phyloP scores from a whole-genome alignment of 2,797 vertebrate species.

The Galago senegalensis region DNA sequence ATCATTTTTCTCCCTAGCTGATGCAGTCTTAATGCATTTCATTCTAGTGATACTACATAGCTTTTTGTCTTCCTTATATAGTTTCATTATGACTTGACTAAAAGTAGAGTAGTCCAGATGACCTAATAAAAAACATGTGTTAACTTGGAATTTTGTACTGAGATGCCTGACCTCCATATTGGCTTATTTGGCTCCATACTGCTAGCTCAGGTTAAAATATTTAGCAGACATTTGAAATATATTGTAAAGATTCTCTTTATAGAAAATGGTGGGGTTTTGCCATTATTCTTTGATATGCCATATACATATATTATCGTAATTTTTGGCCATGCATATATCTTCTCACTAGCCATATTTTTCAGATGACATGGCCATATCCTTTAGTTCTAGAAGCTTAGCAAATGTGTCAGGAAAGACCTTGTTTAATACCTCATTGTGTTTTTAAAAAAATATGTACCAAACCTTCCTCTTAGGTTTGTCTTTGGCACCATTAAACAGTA shows the following conservation, averaged over 20 bases:
- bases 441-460: not conserved
- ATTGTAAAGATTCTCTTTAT: slow-evolving; percentile 39
- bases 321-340: slow-evolving; percentile 13
- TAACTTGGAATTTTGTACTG: slow-evolving; percentile 65
- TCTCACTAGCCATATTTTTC: slow-evolving; percentile 20
- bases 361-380: not conserved
- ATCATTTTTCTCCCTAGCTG: slow-evolving; percentile 29
- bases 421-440: not conserved
- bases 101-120: slow-evolving; percentile 39
- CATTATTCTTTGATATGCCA: not conserved
- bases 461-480: slow-evolving; percentile 56
- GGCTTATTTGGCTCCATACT: not conserved
- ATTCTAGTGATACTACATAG: slow-evolving; percentile 37
- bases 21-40: slow-evolving; percentile 18
- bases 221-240: slow-evolving; percentile 38
- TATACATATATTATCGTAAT: not conserved
- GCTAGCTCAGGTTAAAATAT: slow-evolving; percentile 51
- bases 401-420: slow-evolving; percentile 42
- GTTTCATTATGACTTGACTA: slow-evolving; percentile 52
- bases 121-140: slow-evolving; percentile 30
- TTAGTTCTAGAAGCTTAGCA: slow-evolving; percentile 40
- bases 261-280: slow-evolving; percentile 16
- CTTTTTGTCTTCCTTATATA: slow-evolving; percentile 27
- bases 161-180: not conserved
- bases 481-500: slow-evolving; percentile 17